Evolutionary conservation across 2,888 invertebrate genomes (phyloP), one percentile per base, ranked within the genome.

Genomic region (Octonoba sinensis): DNA sequence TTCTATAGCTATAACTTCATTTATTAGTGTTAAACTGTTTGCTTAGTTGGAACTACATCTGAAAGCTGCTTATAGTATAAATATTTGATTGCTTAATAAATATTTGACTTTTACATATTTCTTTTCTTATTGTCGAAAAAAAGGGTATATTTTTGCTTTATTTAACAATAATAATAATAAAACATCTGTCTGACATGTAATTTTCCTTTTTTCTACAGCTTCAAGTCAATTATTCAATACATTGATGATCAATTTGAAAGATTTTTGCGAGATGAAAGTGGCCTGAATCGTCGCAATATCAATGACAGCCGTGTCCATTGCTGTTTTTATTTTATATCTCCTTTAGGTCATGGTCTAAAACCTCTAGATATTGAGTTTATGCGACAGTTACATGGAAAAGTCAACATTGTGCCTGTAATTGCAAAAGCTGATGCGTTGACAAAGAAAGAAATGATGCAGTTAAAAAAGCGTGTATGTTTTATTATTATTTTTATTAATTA

Each of bases 271-370:
- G 84, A 85, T 72, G 85, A 85, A 67, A 82, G 79, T 64, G 84
- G 83, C 15, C 60, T 85, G 12, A 98, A 99, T 90, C 92, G 98
- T 64, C 93, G 97, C 85, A 97, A 98, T 89, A 98, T 99, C 86
- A 93, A 97, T 77, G 98, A 99, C 89, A 97, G 97, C 89, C 92
- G 98, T 87, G 96, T 99, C 86, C 98, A 99, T 88, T 98, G 98
- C 90, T 98, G 95, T 90, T 96, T 98, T 88, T 98, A 97, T 89
- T 98, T 97, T 89, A 96, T 98, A 88, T 97, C 97, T 75, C 97
- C 97, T 0, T 96, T 96, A 89, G 97, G 97, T 64, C 97, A 97
- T 90, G 97, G 97, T 18, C 90, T 97, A 86, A 97, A 97, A 88
- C 97, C 97, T 0, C 89, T 97, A 83, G 97, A 98, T 88, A 93